Percentiles rank a stretch among this genome's conserved stretches.
These are phyloP conservation scores for Plecotus auritus DNA, from an alignment of 2,113 vertebrate genomes.

Conservation along the genomic window DNA sequence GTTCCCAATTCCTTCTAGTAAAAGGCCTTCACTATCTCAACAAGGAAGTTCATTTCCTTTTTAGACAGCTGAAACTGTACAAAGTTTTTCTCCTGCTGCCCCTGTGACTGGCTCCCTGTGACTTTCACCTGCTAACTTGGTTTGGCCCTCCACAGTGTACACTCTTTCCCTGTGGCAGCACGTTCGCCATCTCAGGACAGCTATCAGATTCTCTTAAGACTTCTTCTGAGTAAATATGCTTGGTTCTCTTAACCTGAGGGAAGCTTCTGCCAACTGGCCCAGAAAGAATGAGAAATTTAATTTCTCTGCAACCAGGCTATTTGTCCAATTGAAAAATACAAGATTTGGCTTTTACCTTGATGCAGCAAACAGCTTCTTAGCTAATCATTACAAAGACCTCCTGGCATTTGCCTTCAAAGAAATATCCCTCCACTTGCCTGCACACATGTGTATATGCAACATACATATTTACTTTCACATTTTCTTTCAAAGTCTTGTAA, in stretches of 20 bases:
- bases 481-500: not conserved
- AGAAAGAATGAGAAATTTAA: constrained; percentile 36
- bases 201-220: not conserved
- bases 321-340: constrained; percentile 15
- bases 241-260: not conserved
- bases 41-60: not conserved
- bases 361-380: constrained; percentile 27
- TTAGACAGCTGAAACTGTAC: not conserved
- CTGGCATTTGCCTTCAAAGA: constrained; percentile 47
- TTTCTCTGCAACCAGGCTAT: constrained; percentile 25
- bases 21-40: not conserved
- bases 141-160: not conserved
- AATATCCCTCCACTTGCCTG: not conserved
- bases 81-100: not conserved
- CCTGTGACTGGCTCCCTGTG: not conserved
- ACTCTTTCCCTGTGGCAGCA: not conserved
- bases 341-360: not conserved
- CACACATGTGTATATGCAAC: not conserved
- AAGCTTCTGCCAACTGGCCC: constrained; percentile 28
- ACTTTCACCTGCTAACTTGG: not conserved
- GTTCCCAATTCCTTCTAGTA: not conserved
- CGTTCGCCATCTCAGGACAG: not conserved
- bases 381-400: constrained; percentile 52
- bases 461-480: not conserved
- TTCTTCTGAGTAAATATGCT: not conserved